Evolutionary conservation across 2,797 vertebrate species (phyloP).

Genomic region (Lepus oiostolus): DNA sequence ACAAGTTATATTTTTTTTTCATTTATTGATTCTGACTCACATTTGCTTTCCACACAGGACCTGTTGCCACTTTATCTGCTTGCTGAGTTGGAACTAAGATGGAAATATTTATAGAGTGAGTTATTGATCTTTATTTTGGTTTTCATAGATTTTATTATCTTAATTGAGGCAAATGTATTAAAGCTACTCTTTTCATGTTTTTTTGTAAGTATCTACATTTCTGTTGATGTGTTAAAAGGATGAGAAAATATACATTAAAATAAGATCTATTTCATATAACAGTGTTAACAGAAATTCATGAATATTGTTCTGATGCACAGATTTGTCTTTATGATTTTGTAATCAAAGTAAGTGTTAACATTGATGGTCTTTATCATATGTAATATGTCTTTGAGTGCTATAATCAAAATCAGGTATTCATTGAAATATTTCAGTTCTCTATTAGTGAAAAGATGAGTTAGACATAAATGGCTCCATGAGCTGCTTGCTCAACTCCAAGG

Average conservation of each 20-base stretch:
- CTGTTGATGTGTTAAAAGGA: neutral
- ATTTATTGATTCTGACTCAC: constrained; percentile 15
- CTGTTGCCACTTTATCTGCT: constrained; percentile 52
- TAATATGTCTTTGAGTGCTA: neutral
- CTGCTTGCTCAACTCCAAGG: neutral
- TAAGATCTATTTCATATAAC: neutral
- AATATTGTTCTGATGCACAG: neutral
- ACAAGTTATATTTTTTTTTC: constrained; percentile 75
- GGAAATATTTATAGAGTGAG: neutral
- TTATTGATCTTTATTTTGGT: neutral
- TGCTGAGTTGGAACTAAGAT: neutral
- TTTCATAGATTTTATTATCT: neutral
- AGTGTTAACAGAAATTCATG: neutral
- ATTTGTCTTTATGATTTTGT: neutral
- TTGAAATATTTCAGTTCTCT: neutral
- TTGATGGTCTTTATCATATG: neutral
- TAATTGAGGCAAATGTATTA: neutral
- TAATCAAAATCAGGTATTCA: neutral
- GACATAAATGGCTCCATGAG: neutral
- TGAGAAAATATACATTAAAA: neutral
- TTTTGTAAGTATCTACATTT: neutral
- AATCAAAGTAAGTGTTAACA: neutral
- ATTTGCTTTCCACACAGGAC: constrained; percentile 58
- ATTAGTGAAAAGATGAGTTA: neutral
- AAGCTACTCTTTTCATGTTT: neutral